These are phyloP conservation scores for Danaus chrysippus DNA, from an alignment of 2,888 invertebrate genomes.

Conservation along the genomic window DNA sequence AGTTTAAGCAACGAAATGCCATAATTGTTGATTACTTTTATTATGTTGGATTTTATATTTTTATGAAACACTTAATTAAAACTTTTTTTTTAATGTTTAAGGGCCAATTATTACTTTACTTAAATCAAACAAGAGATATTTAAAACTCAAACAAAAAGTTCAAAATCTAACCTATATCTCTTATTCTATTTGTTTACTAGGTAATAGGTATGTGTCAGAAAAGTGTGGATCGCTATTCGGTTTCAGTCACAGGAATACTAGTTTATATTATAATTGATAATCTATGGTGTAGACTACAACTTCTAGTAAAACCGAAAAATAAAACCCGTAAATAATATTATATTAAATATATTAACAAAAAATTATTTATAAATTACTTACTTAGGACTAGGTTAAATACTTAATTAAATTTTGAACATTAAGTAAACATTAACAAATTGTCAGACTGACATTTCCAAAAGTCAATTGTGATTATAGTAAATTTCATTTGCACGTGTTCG, in stretches of 20 bases:
- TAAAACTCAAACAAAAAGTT: neutral
- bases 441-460: too few relatives aligned
- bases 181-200: neutral
- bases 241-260: too few relatives aligned
- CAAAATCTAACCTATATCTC: neutral
- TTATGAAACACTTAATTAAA: neutral
- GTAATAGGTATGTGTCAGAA: neutral
- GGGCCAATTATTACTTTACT: neutral
- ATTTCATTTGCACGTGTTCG: neutral
- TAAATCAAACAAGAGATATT: too few relatives aligned
- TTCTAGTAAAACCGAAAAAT: too few relatives aligned
- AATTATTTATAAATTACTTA: neutral
- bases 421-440: too few relatives aligned
- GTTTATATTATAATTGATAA: too few relatives aligned
- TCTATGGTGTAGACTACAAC: too few relatives aligned
- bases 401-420: neutral
- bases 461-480: neutral
- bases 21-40: conserved; percentile 33
- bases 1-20: conserved; percentile 49
- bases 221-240: too few relatives aligned
- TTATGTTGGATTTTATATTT: neutral
- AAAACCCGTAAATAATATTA: too few relatives aligned
- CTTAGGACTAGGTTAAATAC: neutral
- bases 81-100: neutral
- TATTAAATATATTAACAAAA: neutral